Conservation (phyloP, 2,113 vertebrate genomes). For the Callopanchax toddi region DNA sequence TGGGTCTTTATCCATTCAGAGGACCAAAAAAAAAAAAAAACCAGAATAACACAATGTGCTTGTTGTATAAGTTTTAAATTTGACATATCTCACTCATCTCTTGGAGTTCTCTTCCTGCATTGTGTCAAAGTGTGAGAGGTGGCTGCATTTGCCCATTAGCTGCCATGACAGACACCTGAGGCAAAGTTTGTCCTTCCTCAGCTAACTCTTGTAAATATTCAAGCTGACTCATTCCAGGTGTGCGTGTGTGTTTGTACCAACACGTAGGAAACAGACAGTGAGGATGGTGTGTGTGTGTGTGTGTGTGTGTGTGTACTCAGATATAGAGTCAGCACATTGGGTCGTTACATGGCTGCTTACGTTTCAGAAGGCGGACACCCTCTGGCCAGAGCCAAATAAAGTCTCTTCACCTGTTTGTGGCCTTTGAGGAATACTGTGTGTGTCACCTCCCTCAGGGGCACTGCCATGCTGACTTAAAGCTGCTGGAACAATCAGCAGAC, state of each 20-base stretch:
- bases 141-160: constrained; percentile 41
- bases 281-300: background rate
- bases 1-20: background rate
- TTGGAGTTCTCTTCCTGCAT: too few relatives aligned
- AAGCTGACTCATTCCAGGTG: constrained; percentile 65
- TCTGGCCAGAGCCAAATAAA: constrained; percentile 70
- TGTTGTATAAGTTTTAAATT: too few relatives aligned
- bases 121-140: too few relatives aligned
- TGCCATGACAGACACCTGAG: constrained; percentile 53
- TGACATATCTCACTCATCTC: too few relatives aligned
- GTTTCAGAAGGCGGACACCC: constrained; percentile 59
- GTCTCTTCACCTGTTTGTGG: constrained; percentile 77
- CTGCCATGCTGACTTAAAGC: constrained; percentile 68
- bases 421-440: constrained; percentile 68
- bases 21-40: background rate
- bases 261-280: constrained; percentile 5
- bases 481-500: constrained; percentile 60
- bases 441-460: constrained; percentile 67
- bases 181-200: constrained; percentile 61
- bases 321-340: background rate
- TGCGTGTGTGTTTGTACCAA: constrained; percentile 39
- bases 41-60: background rate
- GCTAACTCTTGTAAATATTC: constrained; percentile 36
- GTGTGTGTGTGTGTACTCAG: constrained; percentile 1
- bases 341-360: constrained; percentile 32